These are phyloP conservation scores for Myotis pilosus DNA, from an alignment of 2,797 vertebrate species.

Conservation along the genomic window DNA sequence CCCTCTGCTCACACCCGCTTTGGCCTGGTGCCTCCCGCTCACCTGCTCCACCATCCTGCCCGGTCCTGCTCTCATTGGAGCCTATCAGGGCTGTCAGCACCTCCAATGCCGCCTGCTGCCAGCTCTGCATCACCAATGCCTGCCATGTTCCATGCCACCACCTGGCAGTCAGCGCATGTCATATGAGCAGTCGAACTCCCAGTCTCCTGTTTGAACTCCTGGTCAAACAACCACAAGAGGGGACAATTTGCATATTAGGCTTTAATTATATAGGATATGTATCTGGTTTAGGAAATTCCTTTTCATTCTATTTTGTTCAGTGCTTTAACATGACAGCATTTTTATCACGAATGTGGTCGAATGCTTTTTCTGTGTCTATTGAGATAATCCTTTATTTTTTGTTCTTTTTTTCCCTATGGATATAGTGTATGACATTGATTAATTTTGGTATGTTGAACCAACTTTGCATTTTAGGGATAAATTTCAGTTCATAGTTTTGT, in stretches of 20 bases:
- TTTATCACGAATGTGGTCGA: background rate
- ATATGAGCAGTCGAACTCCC: no score
- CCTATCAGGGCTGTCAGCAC: no score
- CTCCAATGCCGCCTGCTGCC: no score
- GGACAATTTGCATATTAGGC: no score
- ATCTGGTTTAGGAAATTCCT: background rate
- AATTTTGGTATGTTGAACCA: background rate
- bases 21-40: no score
- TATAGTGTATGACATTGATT: background rate
- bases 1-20: no score
- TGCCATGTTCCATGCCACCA: no score
- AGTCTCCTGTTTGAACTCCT: no score
- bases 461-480: background rate
- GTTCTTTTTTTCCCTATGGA: background rate
- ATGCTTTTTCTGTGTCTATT: background rate
- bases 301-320: background rate
- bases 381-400: background rate
- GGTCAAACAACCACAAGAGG: no score
- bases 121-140: accelerated
- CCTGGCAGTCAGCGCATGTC: no score
- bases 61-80: no score
- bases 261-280: background rate
- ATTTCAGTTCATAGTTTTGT: background rate
- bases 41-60: no score
- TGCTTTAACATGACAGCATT: background rate